Evolutionary conservation across 2,113 vertebrate genomes (phyloP).

Genomic region (Helogale parvula): DNA sequence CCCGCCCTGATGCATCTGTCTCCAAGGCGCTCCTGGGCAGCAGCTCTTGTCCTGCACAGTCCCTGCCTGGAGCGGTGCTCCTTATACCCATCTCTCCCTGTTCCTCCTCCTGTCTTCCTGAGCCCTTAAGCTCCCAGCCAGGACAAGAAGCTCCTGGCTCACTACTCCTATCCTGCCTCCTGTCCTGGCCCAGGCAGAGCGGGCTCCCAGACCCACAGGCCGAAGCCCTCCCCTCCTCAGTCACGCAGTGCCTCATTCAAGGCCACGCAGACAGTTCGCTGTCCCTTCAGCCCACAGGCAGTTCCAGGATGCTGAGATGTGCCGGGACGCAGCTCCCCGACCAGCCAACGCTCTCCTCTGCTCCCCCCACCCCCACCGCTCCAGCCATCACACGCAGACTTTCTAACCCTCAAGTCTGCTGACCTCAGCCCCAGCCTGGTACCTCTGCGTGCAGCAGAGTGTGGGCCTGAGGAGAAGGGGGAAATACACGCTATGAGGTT

Average conservation of each 20-base stretch:
- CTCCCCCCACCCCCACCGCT: background rate
- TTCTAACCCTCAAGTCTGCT: background rate
- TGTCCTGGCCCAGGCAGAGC: background rate
- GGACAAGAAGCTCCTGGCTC: background rate
- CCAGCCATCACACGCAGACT: background rate
- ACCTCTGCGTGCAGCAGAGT: background rate
- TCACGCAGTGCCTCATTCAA: background rate
- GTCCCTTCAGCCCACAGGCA: background rate
- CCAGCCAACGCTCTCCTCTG: background rate
- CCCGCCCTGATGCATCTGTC: background rate
- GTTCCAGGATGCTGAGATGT: background rate
- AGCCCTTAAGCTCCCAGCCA: background rate
- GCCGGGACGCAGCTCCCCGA: background rate
- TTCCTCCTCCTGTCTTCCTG: background rate
- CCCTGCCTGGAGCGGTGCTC: background rate
- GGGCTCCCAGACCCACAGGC: background rate
- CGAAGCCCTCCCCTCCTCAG: background rate
- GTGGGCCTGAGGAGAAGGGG: background rate
- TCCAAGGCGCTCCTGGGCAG: background rate
- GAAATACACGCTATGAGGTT: background rate
- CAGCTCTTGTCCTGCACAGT: background rate
- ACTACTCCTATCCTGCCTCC: background rate
- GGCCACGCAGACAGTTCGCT: background rate
- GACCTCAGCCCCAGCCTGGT: background rate
- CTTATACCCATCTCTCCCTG: background rate